Evolutionary conservation across 2,797 vertebrate species (phyloP).

Genomic region (Cynodonichthys magdalenae): DNA sequence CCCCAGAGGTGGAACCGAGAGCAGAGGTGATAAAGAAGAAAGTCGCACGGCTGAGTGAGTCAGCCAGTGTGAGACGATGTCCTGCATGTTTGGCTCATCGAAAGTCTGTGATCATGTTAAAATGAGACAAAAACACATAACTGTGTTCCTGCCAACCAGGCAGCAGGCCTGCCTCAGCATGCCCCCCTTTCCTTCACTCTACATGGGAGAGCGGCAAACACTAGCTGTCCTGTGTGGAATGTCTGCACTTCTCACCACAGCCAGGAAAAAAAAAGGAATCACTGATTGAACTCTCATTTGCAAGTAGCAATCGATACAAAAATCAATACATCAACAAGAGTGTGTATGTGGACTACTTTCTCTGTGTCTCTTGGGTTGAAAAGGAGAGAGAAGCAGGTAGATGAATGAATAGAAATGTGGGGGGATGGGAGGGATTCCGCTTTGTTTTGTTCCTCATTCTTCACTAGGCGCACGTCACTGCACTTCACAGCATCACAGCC

Average conservation of each 20-base stretch:
- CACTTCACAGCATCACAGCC: conserved; percentile 34
- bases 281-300: conserved; percentile 41
- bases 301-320: conserved; percentile 44
- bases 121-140: conserved; percentile 44
- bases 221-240: conserved; percentile 33
- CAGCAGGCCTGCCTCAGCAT: conserved; percentile 52
- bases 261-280: conserved; percentile 4
- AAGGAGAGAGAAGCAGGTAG: conserved; percentile 15
- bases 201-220: conserved; percentile 22
- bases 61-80: conserved; percentile 49
- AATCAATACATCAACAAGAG: conserved; percentile 22
- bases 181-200: conserved; percentile 17
- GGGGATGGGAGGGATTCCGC: background rate
- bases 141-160: conserved; percentile 31
- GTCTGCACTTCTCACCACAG: conserved; percentile 19
- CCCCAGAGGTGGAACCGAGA: background rate
- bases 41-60: conserved; percentile 44
- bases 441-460: conserved; percentile 26
- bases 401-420: background rate
- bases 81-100: conserved; percentile 26
- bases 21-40: background rate
- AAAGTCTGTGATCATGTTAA: conserved; percentile 61
- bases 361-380: background rate
- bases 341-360: background rate
- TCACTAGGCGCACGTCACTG: conserved; percentile 13